Evolutionary conservation across 2,113 vertebrate species (phyloP), one percentile per base, ranked within the genome.

Genomic region (Australoheros scitulus): DNA sequence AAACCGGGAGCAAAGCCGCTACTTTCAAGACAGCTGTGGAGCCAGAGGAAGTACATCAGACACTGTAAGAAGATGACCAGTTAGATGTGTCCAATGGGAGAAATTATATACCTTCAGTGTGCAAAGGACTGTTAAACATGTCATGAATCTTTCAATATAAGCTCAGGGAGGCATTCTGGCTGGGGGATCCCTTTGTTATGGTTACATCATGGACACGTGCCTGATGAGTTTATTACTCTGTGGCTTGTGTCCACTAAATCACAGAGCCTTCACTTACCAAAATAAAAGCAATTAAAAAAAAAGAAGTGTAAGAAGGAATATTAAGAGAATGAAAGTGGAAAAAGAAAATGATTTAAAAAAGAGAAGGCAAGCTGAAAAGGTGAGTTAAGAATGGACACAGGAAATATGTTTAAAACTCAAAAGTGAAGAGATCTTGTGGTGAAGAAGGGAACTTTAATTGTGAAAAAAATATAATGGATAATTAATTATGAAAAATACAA

Each of bases 111-210:
- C 60, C 50, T 72, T 76, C 26, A 61, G 75, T 65, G 76, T 79
- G n/a, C 34, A 83, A n/a, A 76, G 36, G 59, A 79, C 11, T 61
- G 59, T 83, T 76, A 83, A 87, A 90, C 63, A 87, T 47, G 63
- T 72, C 77, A 82, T 82, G 34, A 90, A 89, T 87, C 82, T 89
- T 90, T 81, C 57, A 47, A 78, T 76, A 22, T 34, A 83, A 87
- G 52, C 76, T 76, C 61, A 79, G 41, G 47, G 70, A 84, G 77
- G 80, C 78, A 50, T 87, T 72, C 34, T 86, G 70, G 77, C 77
- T 57, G 60, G 63, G 50, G 17, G 36, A 75, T 41, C 9, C 58
- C 80, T 82, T 76, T 86, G 74, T 83, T 82, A 68, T 43, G 57
- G 65, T 72, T 41, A 57, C 80, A 80, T n/a, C 29, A 59, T 59